Percentiles rank a stretch among this genome's conserved stretches.
Evolutionary conservation across 2,113 vertebrate species (phyloP).

Genomic region (Paradoxurus hermaphroditus): DNA sequence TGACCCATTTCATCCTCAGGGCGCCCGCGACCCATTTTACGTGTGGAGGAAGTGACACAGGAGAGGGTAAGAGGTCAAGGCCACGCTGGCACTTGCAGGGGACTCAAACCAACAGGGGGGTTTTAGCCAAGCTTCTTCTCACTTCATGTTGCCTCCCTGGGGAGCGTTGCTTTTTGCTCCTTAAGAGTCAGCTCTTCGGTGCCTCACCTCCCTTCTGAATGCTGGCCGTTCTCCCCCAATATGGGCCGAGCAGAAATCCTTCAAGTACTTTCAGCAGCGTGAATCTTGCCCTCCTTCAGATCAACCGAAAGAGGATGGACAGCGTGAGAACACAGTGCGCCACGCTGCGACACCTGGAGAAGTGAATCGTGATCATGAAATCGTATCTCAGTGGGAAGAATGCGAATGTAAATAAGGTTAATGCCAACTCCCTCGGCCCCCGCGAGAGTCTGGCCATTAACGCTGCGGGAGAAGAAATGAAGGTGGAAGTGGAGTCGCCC

Average conservation of each 20-base stretch:
- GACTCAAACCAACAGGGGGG: neutral
- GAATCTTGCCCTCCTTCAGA: neutral
- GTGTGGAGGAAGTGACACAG: neutral
- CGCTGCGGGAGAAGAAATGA: neutral
- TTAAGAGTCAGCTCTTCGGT: neutral
- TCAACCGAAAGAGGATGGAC: neutral
- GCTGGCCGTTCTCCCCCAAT: neutral
- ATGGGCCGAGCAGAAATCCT: neutral
- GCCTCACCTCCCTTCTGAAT: too few relatives aligned
- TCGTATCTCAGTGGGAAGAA: neutral
- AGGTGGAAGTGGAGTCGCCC: too few relatives aligned
- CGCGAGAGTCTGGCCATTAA: neutral
- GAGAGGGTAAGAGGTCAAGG: neutral
- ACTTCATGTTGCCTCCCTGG: neutral
- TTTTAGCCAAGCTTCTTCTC: neutral
- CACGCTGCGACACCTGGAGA: neutral
- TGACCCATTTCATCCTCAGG: neutral
- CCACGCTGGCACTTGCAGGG: neutral
- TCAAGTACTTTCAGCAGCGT: accelerated
- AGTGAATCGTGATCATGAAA: neutral
- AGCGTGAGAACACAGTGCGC: neutral
- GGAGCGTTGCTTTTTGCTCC: neutral
- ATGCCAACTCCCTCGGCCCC: neutral
- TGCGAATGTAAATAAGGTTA: neutral
- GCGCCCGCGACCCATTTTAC: neutral